Evolutionary conservation across 2,113 vertebrate species (phyloP), one percentile per base, ranked within the genome.

Genomic region (Anolis carolinensis): DNA sequence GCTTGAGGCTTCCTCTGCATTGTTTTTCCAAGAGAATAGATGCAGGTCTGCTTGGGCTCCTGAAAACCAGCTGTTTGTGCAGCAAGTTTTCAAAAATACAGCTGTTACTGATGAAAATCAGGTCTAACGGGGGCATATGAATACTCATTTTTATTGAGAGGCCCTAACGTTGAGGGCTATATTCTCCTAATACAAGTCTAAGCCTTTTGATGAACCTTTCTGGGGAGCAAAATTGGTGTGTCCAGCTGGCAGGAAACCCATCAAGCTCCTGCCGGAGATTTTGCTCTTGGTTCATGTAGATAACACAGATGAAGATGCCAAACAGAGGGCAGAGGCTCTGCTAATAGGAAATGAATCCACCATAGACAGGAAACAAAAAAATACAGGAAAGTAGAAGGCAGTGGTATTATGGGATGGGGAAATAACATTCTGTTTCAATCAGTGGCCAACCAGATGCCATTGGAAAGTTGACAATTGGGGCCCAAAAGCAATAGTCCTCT

Each of bases 1-100:
- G 70, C 3, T 23, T 6, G 63, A 48, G 36, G 21, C 55, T 80
- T 74, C 8, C 50, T 16, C 7, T 2, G 25, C 30, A 20, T 27
- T n/a, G 30, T 30, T 80, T 68, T 71, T 75, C n/a, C 34, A 67
- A 50, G 62, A 68, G n/a, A 63, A 21, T 34, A 52, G 44, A 65
- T 1, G 0, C 6, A 10, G 50, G 30, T 10, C 68, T 1, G 0
- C 4, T 9, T 32, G 0, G 0, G 63, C 71, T 78, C 55, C 4
- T 9, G 2, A 0, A 27, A 62, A 13, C 25, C 21, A 50, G 34
- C 36, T 0, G 3, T 65, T 59, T 21, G 0, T 0, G 0, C 50
- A 39, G 32, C 4, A 6, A 1, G 23, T 50, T n/a, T 5, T 8
- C 20, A 34, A 68, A 67, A 11, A 34, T 67, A 5, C 59, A 14